A percentile compares a stretch with the other conserved stretches of the same genome.
phyloP scores from a whole-genome alignment of 2,797 vertebrate genomes.

The Gymnoscopelus microlampas region DNA sequence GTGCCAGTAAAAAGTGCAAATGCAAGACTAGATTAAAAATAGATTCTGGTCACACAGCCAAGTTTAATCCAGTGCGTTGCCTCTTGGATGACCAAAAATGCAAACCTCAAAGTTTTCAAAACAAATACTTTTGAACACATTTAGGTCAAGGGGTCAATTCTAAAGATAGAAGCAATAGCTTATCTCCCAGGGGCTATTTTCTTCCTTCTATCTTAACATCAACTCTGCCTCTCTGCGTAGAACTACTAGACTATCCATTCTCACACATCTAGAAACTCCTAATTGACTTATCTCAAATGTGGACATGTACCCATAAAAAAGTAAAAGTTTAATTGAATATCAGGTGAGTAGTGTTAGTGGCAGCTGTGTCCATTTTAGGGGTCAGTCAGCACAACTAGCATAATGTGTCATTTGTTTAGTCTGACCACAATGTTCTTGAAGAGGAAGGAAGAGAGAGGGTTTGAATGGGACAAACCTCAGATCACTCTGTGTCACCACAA shows the following conservation, averaged over 20 bases:
- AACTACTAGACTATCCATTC: too few relatives aligned
- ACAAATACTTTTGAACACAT: not conserved
- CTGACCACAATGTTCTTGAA: conserved; percentile 38
- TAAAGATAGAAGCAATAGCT: not conserved
- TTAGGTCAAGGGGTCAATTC: not conserved
- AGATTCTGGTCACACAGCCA: not conserved
- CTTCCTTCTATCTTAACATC: conserved; percentile 17
- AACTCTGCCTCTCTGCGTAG: not conserved
- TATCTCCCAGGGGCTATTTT: conserved; percentile 5
- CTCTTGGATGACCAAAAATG: conserved; percentile 4
- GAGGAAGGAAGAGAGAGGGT: conserved; percentile 1
- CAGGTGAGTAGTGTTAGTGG: conserved; percentile 70
- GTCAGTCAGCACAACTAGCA: conserved; percentile 46
- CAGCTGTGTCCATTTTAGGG: conserved; percentile 63
- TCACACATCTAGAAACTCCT: conserved; percentile 28
- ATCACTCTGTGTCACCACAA: too few relatives aligned
- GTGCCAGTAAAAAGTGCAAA: too few relatives aligned
- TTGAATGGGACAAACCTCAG: not conserved
- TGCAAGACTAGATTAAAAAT: too few relatives aligned
- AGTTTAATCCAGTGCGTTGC: not conserved
- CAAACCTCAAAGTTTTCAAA: not conserved
- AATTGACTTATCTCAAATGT: conserved; percentile 52
- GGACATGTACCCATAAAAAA: conserved; percentile 41
- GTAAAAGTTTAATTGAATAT: conserved; percentile 55
- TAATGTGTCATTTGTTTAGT: conserved; percentile 72